Evolutionary conservation across 1,140 invertebrate genomes (phyloP).

Genomic region (Rhysida immarginata): DNA sequence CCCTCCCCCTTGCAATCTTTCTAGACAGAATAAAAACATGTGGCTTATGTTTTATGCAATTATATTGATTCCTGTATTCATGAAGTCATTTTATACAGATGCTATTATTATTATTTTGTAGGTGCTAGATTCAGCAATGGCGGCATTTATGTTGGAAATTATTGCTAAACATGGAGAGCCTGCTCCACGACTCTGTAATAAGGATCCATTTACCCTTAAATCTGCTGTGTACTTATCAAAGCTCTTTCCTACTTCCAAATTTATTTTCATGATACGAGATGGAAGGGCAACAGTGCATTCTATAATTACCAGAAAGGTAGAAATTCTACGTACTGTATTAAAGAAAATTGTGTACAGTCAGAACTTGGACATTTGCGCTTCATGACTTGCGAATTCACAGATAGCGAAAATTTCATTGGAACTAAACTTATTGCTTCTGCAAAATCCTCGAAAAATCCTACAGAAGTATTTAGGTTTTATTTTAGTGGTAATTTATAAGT

Average conservation of each 20-base stretch:
- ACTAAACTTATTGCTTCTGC: neutral
- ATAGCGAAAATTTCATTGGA: too few relatives aligned
- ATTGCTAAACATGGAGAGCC: conserved; percentile 90
- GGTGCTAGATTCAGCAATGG: conserved; percentile 86
- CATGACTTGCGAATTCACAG: too few relatives aligned
- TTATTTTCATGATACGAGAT: conserved; percentile 95
- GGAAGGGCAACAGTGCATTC: conserved; percentile 95
- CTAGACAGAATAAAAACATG: too few relatives aligned
- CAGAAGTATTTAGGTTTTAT: neutral
- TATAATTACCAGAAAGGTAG: conserved; percentile 85
- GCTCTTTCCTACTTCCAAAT: conserved; percentile 64
- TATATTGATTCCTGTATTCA: too few relatives aligned
- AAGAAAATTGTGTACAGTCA: too few relatives aligned
- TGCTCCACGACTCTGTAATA: conserved; percentile 54
- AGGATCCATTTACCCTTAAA: conserved; percentile 94
- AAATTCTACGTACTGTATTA: too few relatives aligned
- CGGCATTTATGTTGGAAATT: conserved; percentile 90
- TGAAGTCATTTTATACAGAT: too few relatives aligned
- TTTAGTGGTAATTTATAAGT: too few relatives aligned
- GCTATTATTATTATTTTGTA: conserved; percentile 19
- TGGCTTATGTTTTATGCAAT: too few relatives aligned
- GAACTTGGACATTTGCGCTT: too few relatives aligned
- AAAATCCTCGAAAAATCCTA: too few relatives aligned
- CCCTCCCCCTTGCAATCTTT: too few relatives aligned
- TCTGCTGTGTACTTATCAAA: conserved; percentile 61